Evolutionary conservation across 1,140 invertebrate species (phyloP), one percentile per base, ranked within the genome.

Genomic region (Myzus persicae): DNA sequence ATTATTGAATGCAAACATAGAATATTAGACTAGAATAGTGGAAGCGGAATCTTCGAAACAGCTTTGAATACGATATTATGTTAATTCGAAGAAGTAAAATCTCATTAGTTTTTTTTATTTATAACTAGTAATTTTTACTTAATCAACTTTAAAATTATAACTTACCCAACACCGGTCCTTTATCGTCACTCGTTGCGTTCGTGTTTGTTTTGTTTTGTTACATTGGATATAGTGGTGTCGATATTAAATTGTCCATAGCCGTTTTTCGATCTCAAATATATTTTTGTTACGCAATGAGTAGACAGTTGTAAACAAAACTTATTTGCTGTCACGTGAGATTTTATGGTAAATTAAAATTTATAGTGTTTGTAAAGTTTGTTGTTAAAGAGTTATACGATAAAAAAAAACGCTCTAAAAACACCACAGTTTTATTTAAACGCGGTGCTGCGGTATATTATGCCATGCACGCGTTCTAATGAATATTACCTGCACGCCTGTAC

Each of bases 321-420:
- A 38, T 40, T 40, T 26, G 88, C 38, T 90, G 1, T 54, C 54
- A 40, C 51, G 48, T 26, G 46, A 36, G 20, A 46, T 88, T 88
- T 88, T 48, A 38, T 51, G 46, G 87, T 36, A 51, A 88, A 88
- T 88, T 88, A 36, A 88, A 88, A 88, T 88, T 48, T 88, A 88
- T 88, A 5, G 87, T 31, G n/a, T 51, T 88, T 36, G 18, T 85
- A 85, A 85, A 85, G 40, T 88, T 88, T 88, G 87, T 88, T 11
- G 36, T 20, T 88, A 51, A 51, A 48, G 44, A 88, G 44, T 88
- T 51, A 18, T 46, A 44, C 20, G 46, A 24, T 22, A 38, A 51
- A n/a, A 48, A 84, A 36, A 48, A 88, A 88, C 46, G 22, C n/a
- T 46, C 31, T 46, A 36, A 88, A 88, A 46, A 87, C 14, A n/a